These are phyloP conservation scores for Omphaloscelis lunosa DNA, from an alignment of 2,888 invertebrate species.

Conservation along the genomic window DNA sequence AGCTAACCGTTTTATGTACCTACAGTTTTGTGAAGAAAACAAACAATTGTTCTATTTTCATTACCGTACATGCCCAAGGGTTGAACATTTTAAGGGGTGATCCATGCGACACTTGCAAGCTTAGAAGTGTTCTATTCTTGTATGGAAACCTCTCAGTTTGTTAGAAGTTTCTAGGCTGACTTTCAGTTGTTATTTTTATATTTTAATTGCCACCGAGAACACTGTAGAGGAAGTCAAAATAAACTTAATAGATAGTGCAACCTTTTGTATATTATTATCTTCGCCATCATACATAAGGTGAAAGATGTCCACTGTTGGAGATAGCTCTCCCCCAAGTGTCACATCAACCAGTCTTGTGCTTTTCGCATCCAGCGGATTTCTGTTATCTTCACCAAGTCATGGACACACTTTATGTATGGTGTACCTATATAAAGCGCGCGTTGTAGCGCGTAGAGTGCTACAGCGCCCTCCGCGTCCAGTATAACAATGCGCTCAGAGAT, in stretches of 20 bases:
- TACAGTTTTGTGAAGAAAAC: neutral
- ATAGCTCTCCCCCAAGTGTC: neutral
- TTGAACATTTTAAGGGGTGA: neutral
- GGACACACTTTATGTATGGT: neutral
- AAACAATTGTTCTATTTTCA: constrained; percentile 3
- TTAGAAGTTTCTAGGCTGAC: neutral
- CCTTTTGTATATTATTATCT: neutral
- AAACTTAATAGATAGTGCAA: neutral
- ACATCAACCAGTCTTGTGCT: neutral
- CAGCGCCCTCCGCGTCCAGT: too few relatives aligned
- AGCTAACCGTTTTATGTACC: neutral
- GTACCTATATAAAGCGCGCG: neutral
- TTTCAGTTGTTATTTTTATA: constrained; percentile 21
- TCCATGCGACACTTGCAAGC: constrained; percentile 1
- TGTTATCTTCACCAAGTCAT: neutral
- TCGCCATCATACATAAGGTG: neutral
- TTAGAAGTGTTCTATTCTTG: constrained; percentile 27
- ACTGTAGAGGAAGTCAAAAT: neutral
- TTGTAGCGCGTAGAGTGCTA: too few relatives aligned
- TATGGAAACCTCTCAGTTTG: neutral
- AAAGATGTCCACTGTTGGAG: neutral
- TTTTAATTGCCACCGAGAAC: constrained; percentile 3
- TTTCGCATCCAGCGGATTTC: too few relatives aligned
- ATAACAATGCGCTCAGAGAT: too few relatives aligned
- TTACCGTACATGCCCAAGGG: neutral